Evolutionary conservation across 1,140 invertebrate genomes (phyloP), one percentile per base, ranked within the genome.

Genomic region (Ladona fulva): DNA sequence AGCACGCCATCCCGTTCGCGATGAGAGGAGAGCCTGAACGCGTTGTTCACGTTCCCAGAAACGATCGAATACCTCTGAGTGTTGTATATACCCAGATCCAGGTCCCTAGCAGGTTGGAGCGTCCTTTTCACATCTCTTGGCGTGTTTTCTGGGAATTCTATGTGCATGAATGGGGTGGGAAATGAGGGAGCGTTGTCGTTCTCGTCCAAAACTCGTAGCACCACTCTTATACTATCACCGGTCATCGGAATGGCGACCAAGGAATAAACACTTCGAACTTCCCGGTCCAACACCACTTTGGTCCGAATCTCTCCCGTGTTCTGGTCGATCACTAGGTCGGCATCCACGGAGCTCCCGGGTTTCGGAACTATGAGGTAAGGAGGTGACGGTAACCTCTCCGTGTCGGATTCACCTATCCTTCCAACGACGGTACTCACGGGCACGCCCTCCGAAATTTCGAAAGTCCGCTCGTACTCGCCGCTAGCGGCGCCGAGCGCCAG

Each of bases 121-220:
- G 95, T 95, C 29, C 96, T 87, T 85, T 98, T 98, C 3, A 95
- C 93, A 82, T 97, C 96, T 25, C 94, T 86, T 0, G 96, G 95
- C 0, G 95, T 95, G 81, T 97, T 97, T 84, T 99, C 97, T 0
- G 97, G 95, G 82, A 99, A 97, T 83, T 97, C 94, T 0, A 98
- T 92, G 83, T 92, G 89, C 88, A 97, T 94, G 74, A 91, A 85
- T 0, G 90, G 84, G 5, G 90, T 89, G 0, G 93, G 91, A 85
- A 99, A 99, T 0, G 89, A 92, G 0, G 97, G 97, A 7, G 95
- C 91, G 86, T 99, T 98, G 86, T 99, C 97, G 83, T 99, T 99
- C 83, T 97, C 96, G 85, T 99, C 97, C n/a, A 92, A 87, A 0
- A 99, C 95, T 76, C 92, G 91, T 74, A 99, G 92, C 14, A 94